Evolutionary conservation across 2,113 vertebrate species (phyloP), one percentile per base, ranked within the genome.

Genomic region (Eptesicus fuscus): DNA sequence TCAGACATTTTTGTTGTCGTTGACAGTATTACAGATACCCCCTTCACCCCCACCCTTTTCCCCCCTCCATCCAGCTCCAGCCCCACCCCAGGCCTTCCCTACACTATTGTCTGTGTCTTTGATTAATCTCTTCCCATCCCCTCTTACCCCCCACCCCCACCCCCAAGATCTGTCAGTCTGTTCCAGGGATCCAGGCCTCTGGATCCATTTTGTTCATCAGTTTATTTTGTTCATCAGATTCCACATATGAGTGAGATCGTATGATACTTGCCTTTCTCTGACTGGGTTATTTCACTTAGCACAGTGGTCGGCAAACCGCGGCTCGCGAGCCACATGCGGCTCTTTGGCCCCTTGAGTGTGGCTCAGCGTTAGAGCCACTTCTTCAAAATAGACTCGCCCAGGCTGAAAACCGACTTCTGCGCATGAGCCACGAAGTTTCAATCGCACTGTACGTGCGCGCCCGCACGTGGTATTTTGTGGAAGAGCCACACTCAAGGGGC

Each of bases 101-200:
- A 65, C 61, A 32, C 61, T 30, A 13, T 63, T 65, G 61, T 14
- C 61, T 32, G 61, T 65, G 61, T 65, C 61, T 65, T 65, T 14
- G 61, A 14, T 65, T 65, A 32, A 65, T 16, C 30, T 65, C 30
- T 65, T 32, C 30, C 61, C 28, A 14, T 65, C 28, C 30, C 61
- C 30, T 30, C 61, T 5, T 28, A 28, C 59, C 4, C 25, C 7
- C 4, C 7, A 5, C 25, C 59, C 28, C 11, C 11, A 0, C 12
- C 5, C 61, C 13, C 28, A 2, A 65, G 2, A 6, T 63, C 61
- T 65, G 61, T 65, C 61, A 32, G 25, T 65, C 61, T 65, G 28
- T 32, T 14, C 61, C 61, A 65, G 28, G 28, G 13, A 32, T 65
- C 28, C 30, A 65, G 13, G 28, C 28, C 61, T 32, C 30, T 32